phyloP scores from a whole-genome alignment of 2,113 vertebrate species.

The Sinosuthora webbiana region DNA sequence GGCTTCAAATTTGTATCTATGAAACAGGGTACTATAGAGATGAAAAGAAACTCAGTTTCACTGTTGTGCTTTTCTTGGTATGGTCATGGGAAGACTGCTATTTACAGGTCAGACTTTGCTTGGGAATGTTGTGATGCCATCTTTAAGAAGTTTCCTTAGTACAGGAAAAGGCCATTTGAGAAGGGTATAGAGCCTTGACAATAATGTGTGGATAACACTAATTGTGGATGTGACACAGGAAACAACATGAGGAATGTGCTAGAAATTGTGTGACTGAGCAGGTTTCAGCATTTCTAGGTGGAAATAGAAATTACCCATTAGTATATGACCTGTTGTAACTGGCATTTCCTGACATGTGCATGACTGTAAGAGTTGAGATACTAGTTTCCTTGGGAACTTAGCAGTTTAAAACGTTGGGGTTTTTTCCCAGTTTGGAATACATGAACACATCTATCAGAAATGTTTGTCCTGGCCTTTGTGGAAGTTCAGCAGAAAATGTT shows the following conservation, averaged over 20 bases:
- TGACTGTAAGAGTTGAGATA: background rate
- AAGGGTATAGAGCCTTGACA: background rate
- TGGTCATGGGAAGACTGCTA: background rate
- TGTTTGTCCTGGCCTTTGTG: background rate
- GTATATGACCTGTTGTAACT: background rate
- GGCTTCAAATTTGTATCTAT: background rate
- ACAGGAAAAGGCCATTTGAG: background rate
- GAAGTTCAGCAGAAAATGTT: background rate
- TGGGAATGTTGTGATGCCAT: background rate
- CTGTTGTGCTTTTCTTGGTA: background rate
- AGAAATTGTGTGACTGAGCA: background rate
- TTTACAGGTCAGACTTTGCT: background rate
- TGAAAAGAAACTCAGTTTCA: background rate
- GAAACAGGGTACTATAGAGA: background rate
- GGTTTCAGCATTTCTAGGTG: background rate
- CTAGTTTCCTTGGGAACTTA: background rate
- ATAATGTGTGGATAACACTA: background rate
- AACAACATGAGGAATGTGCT: background rate
- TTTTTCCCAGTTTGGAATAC: background rate
- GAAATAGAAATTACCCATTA: background rate
- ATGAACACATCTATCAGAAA: background rate
- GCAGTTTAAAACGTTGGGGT: background rate
- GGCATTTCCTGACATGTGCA: constrained; percentile 11
- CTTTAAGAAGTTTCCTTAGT: background rate
- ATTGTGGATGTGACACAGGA: background rate